phyloP scores from a whole-genome alignment of 2,797 vertebrate genomes.

The Eulemur rubriventer region DNA sequence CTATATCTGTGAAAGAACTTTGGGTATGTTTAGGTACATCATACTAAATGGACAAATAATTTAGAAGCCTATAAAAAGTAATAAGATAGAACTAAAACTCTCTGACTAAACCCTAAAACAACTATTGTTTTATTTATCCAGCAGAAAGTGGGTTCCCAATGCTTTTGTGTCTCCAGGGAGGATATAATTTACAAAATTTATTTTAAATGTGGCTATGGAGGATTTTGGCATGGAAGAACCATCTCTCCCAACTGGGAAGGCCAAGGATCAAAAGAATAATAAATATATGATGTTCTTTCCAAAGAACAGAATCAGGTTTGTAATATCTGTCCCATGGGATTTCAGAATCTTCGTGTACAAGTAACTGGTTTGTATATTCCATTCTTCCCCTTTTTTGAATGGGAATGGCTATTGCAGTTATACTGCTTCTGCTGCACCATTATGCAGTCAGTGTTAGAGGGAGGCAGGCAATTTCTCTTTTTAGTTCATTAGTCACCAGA shows the following conservation, averaged over 20 bases:
- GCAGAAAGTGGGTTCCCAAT: not conserved
- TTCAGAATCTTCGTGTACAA: not conserved
- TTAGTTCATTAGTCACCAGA: not conserved
- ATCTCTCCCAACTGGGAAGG: not conserved
- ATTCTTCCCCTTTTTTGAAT: not conserved
- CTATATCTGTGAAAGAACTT: not conserved
- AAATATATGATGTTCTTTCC: not conserved
- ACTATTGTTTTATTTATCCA: not conserved
- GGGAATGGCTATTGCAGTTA: not conserved
- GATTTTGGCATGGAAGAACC: not conserved
- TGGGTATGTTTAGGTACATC: not conserved
- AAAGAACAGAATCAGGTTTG: not conserved
- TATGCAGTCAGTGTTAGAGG: not conserved
- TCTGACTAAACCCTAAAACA: not conserved
- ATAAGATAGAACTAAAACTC: not conserved
- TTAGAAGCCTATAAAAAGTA: not conserved
- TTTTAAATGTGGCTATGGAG: not conserved
- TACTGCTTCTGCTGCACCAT: accelerated
- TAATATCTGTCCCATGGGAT: not conserved
- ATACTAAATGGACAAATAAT: not conserved
- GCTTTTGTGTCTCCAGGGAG: not conserved
- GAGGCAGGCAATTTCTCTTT: not conserved
- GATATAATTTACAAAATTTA: not conserved
- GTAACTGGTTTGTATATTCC: not conserved
- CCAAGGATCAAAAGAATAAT: not conserved